These are phyloP conservation scores for Malacosoma neustria DNA, from an alignment of 2,888 invertebrate genomes.

Conservation along the genomic window DNA sequence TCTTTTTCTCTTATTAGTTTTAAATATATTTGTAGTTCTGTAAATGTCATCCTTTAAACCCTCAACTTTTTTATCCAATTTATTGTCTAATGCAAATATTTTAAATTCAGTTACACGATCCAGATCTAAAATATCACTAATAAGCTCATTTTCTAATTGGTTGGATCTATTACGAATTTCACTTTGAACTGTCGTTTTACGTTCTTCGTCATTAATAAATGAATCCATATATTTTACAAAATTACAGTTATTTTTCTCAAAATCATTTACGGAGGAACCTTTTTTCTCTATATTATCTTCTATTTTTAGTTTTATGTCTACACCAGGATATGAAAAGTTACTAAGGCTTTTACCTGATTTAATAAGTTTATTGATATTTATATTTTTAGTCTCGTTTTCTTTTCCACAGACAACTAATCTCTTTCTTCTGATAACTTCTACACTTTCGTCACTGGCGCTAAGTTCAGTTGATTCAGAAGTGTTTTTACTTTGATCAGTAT, in stretches of 20 bases:
- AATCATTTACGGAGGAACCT: too few species aligned
- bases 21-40: constrained; percentile 3
- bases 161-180: too few species aligned
- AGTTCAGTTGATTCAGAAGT: constrained; percentile 8
- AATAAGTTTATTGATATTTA: too few species aligned
- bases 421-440: constrained; percentile 11
- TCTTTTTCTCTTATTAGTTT: not conserved
- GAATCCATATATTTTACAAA: too few species aligned
- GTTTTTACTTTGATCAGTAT: constrained; percentile 19
- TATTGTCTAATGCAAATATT: constrained; percentile 5
- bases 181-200: too few species aligned
- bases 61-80: not conserved
- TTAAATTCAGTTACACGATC: constrained; percentile 10
- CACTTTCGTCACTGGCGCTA: constrained; percentile 23
- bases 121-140: constrained; percentile 9
- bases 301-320: not conserved
- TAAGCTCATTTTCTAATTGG: too few species aligned
- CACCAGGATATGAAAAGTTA: not conserved
- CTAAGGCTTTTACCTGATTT: not conserved
- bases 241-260: too few species aligned
- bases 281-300: not conserved
- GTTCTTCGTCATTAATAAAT: too few species aligned
- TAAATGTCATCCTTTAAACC: constrained; percentile 1
- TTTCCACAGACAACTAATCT: constrained; percentile 1
- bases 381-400: not conserved